Evolutionary conservation across 2,113 vertebrate genomes (phyloP), one percentile per base, ranked within the genome.

Genomic region (Corythoichthys intestinalis): DNA sequence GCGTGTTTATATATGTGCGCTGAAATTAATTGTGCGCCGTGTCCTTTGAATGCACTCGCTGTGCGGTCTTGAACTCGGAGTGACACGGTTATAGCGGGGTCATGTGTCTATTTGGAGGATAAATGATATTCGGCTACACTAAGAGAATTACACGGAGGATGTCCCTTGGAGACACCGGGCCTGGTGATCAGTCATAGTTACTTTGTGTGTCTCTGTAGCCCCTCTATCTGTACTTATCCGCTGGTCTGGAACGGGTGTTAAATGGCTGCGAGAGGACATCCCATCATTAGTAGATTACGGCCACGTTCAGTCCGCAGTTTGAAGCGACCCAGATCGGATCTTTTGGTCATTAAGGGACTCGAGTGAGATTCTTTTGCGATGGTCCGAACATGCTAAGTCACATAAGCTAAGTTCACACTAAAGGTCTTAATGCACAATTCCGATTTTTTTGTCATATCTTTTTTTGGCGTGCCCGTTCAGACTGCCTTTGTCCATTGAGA

Each of bases 111-210:
- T 90, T 87, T 90, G 85, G 63, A 71, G 84, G 88, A 88, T 88
- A 89, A 88, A 92, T 91, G 78, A 85, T 80, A 88, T 89, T 87
- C 87, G 84, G 82, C 87, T 77, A 81, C 87, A 83, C 81, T 89
- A 89, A 88, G 86, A 86, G 89, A 90, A 90, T 90, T 88, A 89
- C 85, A 88, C 66, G 82, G 86, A 89, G 86, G 87, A 90, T 88
- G 87, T 89, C 87, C 87, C 88, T 88, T 73, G 81, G 78, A 85
- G 84, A 85, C 84, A 76, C 67, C 67, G 17, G 84, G 82, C 82
- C 71, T 48, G 13, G 75, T 72, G 59, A 91, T 90, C 87, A 86
- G 75, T 91, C 89, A 91, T 76, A 75, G 85, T 91, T 90, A 91
- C 79, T 85, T 79, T 86, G 77, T 82, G 75, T 15, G 77, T 82